Conservation (phyloP, 2,113 vertebrate genomes). For the Dascyllus trimaculatus region DNA sequence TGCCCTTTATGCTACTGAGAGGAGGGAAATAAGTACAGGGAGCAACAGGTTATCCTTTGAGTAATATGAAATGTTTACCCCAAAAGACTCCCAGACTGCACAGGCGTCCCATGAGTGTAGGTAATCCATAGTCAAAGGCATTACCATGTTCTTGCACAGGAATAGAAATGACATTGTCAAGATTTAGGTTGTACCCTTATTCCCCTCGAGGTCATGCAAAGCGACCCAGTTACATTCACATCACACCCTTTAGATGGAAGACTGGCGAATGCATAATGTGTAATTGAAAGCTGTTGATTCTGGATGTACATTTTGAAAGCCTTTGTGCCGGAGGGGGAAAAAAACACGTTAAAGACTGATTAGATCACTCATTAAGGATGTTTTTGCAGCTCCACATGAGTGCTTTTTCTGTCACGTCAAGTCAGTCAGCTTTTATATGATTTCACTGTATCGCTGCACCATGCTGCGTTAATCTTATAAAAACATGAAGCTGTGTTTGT, state of each 20-base stretch:
- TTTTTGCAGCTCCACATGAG: neutral
- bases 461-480: conserved; percentile 58
- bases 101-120: neutral
- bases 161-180: conserved; percentile 41
- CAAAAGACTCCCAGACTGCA: conserved; percentile 20
- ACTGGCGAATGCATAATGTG: conserved; percentile 20
- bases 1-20: conserved; percentile 5
- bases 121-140: conserved; percentile 38
- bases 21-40: neutral
- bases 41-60: conserved; percentile 29
- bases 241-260: conserved; percentile 35
- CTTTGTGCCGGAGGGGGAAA: neutral
- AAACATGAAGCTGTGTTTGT: conserved; percentile 51
- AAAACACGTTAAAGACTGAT: conserved; percentile 33
- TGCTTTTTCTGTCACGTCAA: conserved; percentile 38
- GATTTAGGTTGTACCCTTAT: conserved; percentile 35
- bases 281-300: conserved; percentile 31
- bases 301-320: conserved; percentile 32
- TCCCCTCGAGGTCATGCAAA: conserved; percentile 43
- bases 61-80: conserved; percentile 28
- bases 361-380: conserved; percentile 44
- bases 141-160: conserved; percentile 19
- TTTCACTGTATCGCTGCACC: conserved; percentile 48
- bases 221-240: conserved; percentile 41
- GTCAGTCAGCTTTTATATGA: conserved; percentile 42